Percentiles rank a stretch among this genome's conserved stretches.
Evolutionary conservation across 2,113 vertebrate genomes (phyloP).

Genomic region (Aplodontia rufa): DNA sequence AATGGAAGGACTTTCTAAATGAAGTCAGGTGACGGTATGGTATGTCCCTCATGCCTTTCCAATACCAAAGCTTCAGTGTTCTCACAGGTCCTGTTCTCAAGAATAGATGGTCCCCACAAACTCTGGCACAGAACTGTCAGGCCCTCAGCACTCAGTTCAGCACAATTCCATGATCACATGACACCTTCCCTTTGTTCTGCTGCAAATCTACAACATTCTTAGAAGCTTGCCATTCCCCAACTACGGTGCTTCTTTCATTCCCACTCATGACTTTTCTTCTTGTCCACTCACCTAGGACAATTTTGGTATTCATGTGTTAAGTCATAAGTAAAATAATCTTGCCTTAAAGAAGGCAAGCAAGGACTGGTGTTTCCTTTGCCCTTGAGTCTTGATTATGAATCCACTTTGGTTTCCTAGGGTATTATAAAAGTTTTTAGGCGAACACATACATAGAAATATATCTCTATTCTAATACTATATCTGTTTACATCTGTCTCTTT

Average conservation of each 20-base stretch:
- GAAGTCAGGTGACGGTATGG: not conserved
- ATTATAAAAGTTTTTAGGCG: not conserved
- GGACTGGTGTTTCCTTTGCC: not conserved
- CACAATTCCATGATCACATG: not conserved
- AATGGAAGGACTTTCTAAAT: not conserved
- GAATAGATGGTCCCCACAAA: not conserved
- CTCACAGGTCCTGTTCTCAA: not conserved
- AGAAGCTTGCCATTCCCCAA: conserved; percentile 1
- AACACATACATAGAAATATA: not conserved
- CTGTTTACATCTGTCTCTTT: not conserved
- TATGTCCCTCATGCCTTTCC: not conserved
- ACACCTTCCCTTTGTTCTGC: not conserved
- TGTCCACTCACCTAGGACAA: not conserved
- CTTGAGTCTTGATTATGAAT: not conserved
- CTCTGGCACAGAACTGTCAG: not conserved
- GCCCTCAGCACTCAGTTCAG: not conserved
- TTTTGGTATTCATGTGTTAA: not conserved
- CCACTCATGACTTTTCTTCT: not conserved
- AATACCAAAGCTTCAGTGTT: not conserved
- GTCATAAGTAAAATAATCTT: conserved; percentile 27
- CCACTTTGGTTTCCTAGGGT: conserved; percentile 21
- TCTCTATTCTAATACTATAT: not conserved
- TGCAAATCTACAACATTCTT: conserved; percentile 24
- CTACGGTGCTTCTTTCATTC: not conserved
- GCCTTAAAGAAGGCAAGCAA: not conserved